These are phyloP conservation scores for Carcina quercana DNA, from an alignment of 2,888 invertebrate genomes.

Conservation along the genomic window DNA sequence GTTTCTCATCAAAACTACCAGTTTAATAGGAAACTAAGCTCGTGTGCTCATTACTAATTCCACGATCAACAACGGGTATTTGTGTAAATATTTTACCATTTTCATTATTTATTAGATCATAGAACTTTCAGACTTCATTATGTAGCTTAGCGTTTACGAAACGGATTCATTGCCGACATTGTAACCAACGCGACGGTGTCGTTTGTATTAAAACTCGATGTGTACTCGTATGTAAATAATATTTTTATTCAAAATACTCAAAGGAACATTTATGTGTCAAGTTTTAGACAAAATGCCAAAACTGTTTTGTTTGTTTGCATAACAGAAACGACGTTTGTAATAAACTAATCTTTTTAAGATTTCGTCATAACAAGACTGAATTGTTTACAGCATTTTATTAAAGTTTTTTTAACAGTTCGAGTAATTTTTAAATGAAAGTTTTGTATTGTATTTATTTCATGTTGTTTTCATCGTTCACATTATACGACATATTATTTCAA, in stretches of 20 bases:
- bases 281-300: constrained; percentile 43
- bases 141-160: constrained; percentile 39
- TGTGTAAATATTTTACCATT: constrained; percentile 21
- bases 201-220: neutral
- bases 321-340: too few species aligned
- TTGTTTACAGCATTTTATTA: too few species aligned
- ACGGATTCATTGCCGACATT: neutral
- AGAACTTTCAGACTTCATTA: constrained; percentile 24
- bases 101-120: constrained; percentile 6
- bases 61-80: constrained; percentile 31
- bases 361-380: too few species aligned
- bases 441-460: constrained; percentile 53
- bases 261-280: too few species aligned
- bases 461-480: constrained; percentile 53
- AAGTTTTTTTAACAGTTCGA: too few species aligned
- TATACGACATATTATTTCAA: constrained; percentile 49
- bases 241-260: constrained; percentile 3
- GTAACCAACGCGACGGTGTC: constrained; percentile 1
- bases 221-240: constrained; percentile 1
- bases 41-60: constrained; percentile 19
- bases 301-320: constrained; percentile 47
- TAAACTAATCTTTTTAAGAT: too few species aligned
- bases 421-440: too few species aligned
- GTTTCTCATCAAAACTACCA: too few species aligned
- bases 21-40: too few species aligned